These are phyloP conservation scores for Chinchilla lanigera DNA, from an alignment of 2,113 vertebrate species.

Conservation along the genomic window DNA sequence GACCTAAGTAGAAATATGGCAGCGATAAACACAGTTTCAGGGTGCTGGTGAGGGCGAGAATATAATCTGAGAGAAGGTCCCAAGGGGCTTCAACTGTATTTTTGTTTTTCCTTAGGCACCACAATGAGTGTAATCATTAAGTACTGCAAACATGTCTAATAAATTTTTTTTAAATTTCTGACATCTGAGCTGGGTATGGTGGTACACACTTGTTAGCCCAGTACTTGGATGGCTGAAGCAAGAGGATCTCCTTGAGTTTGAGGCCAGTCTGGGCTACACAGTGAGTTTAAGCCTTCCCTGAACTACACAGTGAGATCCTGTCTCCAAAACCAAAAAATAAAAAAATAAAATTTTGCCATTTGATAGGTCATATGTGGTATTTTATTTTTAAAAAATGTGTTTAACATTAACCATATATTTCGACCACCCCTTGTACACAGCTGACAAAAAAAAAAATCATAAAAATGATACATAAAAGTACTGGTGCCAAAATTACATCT, in stretches of 20 bases:
- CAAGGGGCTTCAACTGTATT: background rate
- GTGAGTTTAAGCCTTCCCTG: background rate
- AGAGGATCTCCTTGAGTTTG: background rate
- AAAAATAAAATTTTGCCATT: background rate
- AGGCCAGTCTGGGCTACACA: background rate
- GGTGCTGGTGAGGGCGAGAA: background rate
- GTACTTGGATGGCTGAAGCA: background rate
- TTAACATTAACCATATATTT: background rate
- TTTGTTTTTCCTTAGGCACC: background rate
- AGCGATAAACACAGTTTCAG: background rate
- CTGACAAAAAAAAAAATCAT: background rate
- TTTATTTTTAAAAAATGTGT: background rate
- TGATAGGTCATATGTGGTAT: background rate
- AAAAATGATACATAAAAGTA: constrained; percentile 28
- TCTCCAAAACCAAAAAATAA: background rate
- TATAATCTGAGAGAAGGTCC: background rate
- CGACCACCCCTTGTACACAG: background rate
- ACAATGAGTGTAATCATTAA: background rate
- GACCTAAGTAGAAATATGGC: background rate
- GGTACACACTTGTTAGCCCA: background rate
- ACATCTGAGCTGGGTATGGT: background rate
- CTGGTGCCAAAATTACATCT: background rate
- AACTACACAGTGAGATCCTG: background rate
- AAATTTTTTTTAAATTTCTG: background rate
- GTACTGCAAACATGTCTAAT: background rate